Conservation (phyloP, 2,797 vertebrate genomes). For the Galago senegalensis region DNA sequence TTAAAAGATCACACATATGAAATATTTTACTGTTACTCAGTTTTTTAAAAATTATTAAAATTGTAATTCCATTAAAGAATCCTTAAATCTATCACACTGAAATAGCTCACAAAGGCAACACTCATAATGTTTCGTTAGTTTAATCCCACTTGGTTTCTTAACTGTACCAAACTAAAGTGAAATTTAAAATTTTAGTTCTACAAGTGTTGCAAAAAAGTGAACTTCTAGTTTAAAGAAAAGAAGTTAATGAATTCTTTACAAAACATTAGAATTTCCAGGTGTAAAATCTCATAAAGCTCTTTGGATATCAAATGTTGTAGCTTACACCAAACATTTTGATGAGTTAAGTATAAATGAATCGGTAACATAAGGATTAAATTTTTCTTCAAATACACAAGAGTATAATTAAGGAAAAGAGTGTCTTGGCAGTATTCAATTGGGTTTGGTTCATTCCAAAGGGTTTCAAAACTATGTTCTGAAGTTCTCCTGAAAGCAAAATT, state of each 20-base stretch:
- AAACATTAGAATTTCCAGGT: constrained; percentile 65
- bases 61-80: not conserved
- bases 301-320: constrained; percentile 50
- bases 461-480: constrained; percentile 69
- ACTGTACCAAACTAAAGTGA: constrained; percentile 17
- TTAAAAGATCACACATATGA: not conserved
- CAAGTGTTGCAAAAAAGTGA: not conserved
- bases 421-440: constrained; percentile 1
- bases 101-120: not conserved
- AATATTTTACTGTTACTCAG: constrained; percentile 21
- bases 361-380: constrained; percentile 67
- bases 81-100: not conserved
- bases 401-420: not conserved
- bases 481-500: constrained; percentile 65
- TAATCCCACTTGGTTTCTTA: not conserved
- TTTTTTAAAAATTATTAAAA: constrained; percentile 12
- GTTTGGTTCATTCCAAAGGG: constrained; percentile 31
- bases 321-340: constrained; percentile 58
- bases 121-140: not conserved
- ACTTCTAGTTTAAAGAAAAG: constrained; percentile 21
- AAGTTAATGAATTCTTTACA: constrained; percentile 50
- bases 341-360: constrained; percentile 69
- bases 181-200: constrained; percentile 20
- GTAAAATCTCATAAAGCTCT: constrained; percentile 51
- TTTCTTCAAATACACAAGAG: constrained; percentile 19